Conservation (phyloP, 2,797 vertebrate species). For the Falco naumanni region DNA sequence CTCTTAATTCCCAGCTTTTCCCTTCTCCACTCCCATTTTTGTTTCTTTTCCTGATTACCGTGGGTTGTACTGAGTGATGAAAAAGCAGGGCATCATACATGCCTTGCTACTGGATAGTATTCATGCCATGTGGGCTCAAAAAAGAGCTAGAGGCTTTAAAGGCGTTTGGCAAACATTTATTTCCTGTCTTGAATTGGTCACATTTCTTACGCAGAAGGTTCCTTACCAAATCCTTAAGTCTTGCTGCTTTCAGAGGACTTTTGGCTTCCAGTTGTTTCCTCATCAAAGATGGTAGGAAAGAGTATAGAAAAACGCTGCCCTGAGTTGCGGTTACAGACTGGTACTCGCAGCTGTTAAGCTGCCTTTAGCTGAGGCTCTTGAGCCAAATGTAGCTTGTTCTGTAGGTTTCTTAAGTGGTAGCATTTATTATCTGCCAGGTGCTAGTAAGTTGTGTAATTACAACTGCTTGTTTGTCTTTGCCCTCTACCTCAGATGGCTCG, state of each 20-base stretch:
- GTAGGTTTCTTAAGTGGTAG: neutral
- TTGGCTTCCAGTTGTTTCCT: neutral
- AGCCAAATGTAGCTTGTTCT: neutral
- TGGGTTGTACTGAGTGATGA: neutral
- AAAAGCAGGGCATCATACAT: rapidly evolving
- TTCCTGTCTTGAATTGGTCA: neutral
- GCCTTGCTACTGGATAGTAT: neutral
- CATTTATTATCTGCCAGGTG: constrained; percentile 45
- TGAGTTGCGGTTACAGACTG: neutral
- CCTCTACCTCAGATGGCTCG: constrained; percentile 46
- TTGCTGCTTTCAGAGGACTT: neutral
- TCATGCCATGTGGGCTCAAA: neutral
- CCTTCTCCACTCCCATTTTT: neutral
- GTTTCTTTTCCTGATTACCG: neutral
- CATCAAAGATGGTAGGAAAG: neutral
- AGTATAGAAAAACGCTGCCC: neutral
- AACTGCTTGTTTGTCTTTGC: constrained; percentile 44
- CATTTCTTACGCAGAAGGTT: neutral
- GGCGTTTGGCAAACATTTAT: neutral
- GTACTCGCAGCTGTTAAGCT: neutral
- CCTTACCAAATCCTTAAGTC: neutral
- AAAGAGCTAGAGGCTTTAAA: neutral
- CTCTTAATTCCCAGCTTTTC: neutral
- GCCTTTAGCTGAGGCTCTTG: neutral
- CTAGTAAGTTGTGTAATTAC: constrained; percentile 14